These are phyloP conservation scores for Chaetogeoica ovagalla DNA, from an alignment of 2,888 invertebrate genomes.

Conservation along the genomic window DNA sequence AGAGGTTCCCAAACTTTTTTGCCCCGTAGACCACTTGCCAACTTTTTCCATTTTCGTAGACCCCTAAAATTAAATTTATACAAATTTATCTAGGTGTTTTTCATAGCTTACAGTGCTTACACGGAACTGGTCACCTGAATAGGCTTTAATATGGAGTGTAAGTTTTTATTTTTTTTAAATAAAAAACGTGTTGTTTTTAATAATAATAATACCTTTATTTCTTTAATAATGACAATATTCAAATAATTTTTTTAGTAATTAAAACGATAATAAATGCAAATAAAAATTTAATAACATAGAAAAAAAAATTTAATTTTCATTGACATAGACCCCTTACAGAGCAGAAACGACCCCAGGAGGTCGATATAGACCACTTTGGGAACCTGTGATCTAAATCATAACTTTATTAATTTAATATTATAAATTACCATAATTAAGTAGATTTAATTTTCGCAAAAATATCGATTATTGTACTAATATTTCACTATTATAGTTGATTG, in stretches of 20 bases:
- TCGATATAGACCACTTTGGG: too few species aligned
- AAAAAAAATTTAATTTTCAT: too few species aligned
- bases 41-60: slow-evolving; percentile 24
- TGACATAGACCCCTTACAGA: too few species aligned
- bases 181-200: slow-evolving; percentile 23
- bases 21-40: background rate
- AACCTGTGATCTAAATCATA: too few species aligned
- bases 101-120: background rate
- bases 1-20: slow-evolving; percentile 27
- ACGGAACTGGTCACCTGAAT: slow-evolving; percentile 1
- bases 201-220: slow-evolving; percentile 30
- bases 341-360: too few species aligned
- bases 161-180: slow-evolving; percentile 1
- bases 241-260: slow-evolving; percentile 23
- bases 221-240: slow-evolving; percentile 27
- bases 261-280: slow-evolving; percentile 19
- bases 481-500: too few species aligned
- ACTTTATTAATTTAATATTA: too few species aligned
- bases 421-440: too few species aligned
- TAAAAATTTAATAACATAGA: too few species aligned
- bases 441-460: too few species aligned
- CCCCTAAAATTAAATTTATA: slow-evolving; percentile 18
- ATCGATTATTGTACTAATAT: too few species aligned
- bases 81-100: background rate
- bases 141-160: background rate